Conservation (phyloP, 1,140 invertebrate genomes). For the Drosophila obscura region DNA sequence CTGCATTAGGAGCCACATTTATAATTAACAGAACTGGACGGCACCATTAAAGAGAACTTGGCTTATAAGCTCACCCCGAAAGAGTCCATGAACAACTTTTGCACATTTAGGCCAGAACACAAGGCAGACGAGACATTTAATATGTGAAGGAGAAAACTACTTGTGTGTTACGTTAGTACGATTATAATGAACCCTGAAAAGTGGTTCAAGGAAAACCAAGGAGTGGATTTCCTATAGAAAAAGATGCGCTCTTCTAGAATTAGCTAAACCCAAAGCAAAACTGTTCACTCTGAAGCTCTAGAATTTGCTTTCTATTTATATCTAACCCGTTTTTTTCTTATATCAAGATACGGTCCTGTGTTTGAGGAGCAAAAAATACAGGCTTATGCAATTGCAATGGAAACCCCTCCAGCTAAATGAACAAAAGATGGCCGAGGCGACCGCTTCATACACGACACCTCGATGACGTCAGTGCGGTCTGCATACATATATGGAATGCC, state of each 20-base stretch:
- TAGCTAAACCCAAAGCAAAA: background rate
- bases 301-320: too few relatives aligned
- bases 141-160: slow-evolving; percentile 37
- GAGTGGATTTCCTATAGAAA: slow-evolving; percentile 9
- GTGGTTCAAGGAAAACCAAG: slow-evolving; percentile 19
- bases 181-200: slow-evolving; percentile 13
- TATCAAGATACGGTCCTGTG: too few relatives aligned
- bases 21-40: slow-evolving; percentile 48
- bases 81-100: slow-evolving; percentile 32
- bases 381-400: slow-evolving; percentile 45
- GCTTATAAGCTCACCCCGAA: slow-evolving; percentile 24
- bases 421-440: slow-evolving; percentile 35
- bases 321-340: too few relatives aligned
- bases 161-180: slow-evolving; percentile 10
- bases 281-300: too few relatives aligned
- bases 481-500: background rate
- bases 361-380: background rate
- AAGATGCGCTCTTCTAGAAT: background rate
- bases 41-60: slow-evolving; percentile 41
- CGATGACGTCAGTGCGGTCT: slow-evolving; percentile 28
- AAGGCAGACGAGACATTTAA: slow-evolving; percentile 29
- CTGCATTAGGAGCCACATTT: slow-evolving; percentile 38
- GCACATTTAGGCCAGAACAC: slow-evolving; percentile 31
- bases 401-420: slow-evolving; percentile 14
- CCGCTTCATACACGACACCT: slow-evolving; percentile 34